These are phyloP conservation scores for Heteractis magnifica DNA, from an alignment of 92 coral and sea anemone genomes.

Conservation along the genomic window DNA sequence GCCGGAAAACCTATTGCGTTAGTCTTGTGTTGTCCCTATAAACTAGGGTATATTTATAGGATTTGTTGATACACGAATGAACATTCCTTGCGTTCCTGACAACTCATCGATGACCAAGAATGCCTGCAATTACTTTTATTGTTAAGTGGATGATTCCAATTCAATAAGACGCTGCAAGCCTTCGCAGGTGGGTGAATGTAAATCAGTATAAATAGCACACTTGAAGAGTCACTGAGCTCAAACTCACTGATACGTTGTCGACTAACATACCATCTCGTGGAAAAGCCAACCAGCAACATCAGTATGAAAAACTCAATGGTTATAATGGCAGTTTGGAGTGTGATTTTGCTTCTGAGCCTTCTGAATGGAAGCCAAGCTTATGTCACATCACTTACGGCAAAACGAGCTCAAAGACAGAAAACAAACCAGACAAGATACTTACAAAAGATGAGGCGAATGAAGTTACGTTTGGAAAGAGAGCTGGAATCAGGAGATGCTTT, in stretches of 20 bases:
- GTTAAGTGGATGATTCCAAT: slow-evolving; percentile 6
- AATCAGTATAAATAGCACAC: slow-evolving; percentile 1
- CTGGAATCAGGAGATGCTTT: slow-evolving; percentile 9
- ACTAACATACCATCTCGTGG: neutral
- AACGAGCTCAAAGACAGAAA: neutral
- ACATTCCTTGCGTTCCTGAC: neutral
- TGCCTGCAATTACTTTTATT: slow-evolving; percentile 3
- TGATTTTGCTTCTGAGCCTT: neutral
- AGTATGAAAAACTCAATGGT: slow-evolving; percentile 2
- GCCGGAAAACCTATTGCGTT: slow-evolving; percentile 8
- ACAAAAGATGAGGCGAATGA: slow-evolving; percentile 10
- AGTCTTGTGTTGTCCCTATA: neutral
- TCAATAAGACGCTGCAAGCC: neutral
- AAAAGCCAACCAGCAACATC: neutral
- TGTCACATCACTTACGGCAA: slow-evolving; percentile 1
- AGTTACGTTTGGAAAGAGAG: slow-evolving; percentile 7
- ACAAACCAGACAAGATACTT: neutral
- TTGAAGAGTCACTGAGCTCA: neutral
- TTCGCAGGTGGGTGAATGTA: neutral
- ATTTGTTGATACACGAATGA: neutral
- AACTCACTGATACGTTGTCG: neutral
- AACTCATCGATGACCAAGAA: slow-evolving; percentile 13
- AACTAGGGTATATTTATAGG: slow-evolving; percentile 7
- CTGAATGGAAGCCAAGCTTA: slow-evolving; percentile 15
- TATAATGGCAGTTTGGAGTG: neutral